phyloP scores from a whole-genome alignment of 2,797 vertebrate genomes.

The Sebastes umbrosus region DNA sequence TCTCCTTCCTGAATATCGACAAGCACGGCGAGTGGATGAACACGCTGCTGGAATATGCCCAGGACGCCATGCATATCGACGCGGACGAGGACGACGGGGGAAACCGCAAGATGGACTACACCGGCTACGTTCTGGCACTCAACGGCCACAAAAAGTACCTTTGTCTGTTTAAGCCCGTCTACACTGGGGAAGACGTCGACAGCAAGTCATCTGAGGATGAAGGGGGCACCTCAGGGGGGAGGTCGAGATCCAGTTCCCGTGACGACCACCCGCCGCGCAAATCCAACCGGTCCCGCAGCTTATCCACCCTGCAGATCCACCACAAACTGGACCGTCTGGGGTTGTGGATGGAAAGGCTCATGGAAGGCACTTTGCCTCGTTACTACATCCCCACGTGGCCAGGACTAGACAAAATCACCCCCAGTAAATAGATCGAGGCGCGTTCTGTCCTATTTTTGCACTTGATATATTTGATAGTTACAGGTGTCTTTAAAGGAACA shows the following conservation, averaged over 20 bases:
- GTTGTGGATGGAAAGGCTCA: constrained; percentile 96
- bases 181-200: constrained; percentile 81
- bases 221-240: constrained; percentile 46
- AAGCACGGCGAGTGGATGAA: constrained; percentile 95
- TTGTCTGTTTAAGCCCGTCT: constrained; percentile 93
- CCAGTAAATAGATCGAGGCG: constrained; percentile 69
- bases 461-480: constrained; percentile 43
- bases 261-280: constrained; percentile 81
- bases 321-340: constrained; percentile 94
- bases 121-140: constrained; percentile 93
- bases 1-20: constrained; percentile 97
- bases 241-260: constrained; percentile 55
- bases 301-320: constrained; percentile 86
- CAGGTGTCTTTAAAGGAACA: not conserved
- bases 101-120: constrained; percentile 86
- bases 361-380: constrained; percentile 94
- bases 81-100: constrained; percentile 88
- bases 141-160: constrained; percentile 98
- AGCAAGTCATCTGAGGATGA: constrained; percentile 83
- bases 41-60: constrained; percentile 89
- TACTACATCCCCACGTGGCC: constrained; percentile 96
- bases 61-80: constrained; percentile 89
- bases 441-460: constrained; percentile 38
- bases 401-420: constrained; percentile 86
- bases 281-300: constrained; percentile 75